Evolutionary conservation across 2,797 vertebrate species (phyloP), one percentile per base, ranked within the genome.

Genomic region (Protonibea diacanthus): DNA sequence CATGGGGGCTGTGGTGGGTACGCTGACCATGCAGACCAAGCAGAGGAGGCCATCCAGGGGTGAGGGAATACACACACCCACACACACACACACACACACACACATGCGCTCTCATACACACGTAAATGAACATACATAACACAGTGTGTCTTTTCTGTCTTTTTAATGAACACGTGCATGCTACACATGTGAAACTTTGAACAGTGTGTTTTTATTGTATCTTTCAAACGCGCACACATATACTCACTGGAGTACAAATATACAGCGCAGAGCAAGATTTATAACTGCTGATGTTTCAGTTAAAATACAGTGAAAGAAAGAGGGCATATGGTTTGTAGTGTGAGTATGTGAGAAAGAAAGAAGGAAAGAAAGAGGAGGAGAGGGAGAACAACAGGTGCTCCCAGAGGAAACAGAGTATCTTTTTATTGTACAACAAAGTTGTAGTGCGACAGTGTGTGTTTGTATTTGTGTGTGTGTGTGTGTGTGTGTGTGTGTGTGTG

Each of bases 1-100:
- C 91, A 99, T 98, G 98, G 97, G 97, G 93, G 98, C 97, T 83
- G 98, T 99, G 89, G 97, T 99, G 96, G 97, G 97, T 86, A 98
- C 97, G 20, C 96, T 99, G 94, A 98, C 97, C 59, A 96, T 98
- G 96, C 97, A 98, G 95, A 97, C 97, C 87, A 98, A 97, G 95
- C 95, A 96, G 94, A 92, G 93, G 88, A 89, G 97, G 95, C 96
- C 94, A 55, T 98, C 97, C 56, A 97, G 95, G 96, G 97, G 97
- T 98, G 97, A 96, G 97, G 89, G 80, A 73, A 76, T 3, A 66
- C 80, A 79, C 70, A 81, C 77, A 81, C 75, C 48, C 23, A 78
- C 58, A 80, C 12, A 78, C 47, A 78, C 29, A 77, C 9, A 58
- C 62, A 40, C 59, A 71, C 25, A 27, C 52, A 40, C 53, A 64